Base-by-base conservation (phyloP, 2,113 vertebrate species). In the Melanostigma gelatinosum region DNA sequence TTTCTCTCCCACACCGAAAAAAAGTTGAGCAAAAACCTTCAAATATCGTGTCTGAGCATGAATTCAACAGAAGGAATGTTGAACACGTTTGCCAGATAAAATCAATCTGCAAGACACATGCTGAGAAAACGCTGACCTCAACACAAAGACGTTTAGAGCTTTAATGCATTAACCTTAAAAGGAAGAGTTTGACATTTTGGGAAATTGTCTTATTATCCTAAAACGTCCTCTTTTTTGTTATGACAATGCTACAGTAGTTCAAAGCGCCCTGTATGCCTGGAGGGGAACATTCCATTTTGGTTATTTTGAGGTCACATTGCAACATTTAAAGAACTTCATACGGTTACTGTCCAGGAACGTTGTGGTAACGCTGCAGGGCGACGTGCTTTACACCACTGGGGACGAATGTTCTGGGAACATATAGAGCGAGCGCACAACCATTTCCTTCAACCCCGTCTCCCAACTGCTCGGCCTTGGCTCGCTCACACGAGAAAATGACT, bases 1-100 rank as follows among this genome's bases (percentile, higher is more conserved):
- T 15, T 48, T 24, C 15, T 15, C 32, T 11, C 16, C 15, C 50
- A 62, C 18, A 40, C 29, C 18, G 68, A 36, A 46, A 75, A 38
- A 42, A 12, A 81, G 74, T 22, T 48, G 8, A 67, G 61, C 3
- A 48, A 42, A 72, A 77, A 4, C 61, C 63, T 36, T 78, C 20
- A 32, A 69, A 54, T 73, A 40, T 40, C 69, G 62, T 22, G 13
- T 50, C 20, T 54, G 54, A 80, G 27, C 44, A 27, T 50, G 4
- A 3, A 42, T 57, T 68, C 29, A 68, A 38, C 77, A 58, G 16
- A 57, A 66, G 20, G 13, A 4, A 48, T 44, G 46, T 22, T 20
- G 12, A 57, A 72, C 20, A 50, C 11, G 60, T 27, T 12, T 61
- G 40, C 6, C 50, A 57, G 29, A 16, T 50, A 57, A 22, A 60